Percentiles rank a stretch among this genome's conserved stretches.
phyloP scores from a whole-genome alignment of 1,140 invertebrate species.

The Papilio helenus region DNA sequence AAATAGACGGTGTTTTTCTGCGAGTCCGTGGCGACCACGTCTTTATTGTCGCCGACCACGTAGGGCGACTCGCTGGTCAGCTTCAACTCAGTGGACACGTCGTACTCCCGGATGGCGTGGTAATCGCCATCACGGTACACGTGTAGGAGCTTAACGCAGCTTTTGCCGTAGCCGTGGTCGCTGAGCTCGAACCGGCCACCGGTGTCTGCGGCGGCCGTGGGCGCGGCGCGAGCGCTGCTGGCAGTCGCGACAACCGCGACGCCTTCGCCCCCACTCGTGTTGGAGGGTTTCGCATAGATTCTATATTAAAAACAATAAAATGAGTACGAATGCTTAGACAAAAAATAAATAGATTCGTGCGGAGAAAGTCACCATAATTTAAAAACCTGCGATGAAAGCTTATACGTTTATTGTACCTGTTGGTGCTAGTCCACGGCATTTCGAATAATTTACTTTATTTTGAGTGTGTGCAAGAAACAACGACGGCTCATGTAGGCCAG shows the following conservation, averaged over 20 bases:
- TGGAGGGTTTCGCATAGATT: constrained; percentile 79
- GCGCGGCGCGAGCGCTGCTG: constrained; percentile 47
- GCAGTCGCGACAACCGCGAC: constrained; percentile 20
- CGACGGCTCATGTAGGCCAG: constrained; percentile 63
- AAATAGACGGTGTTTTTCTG: constrained; percentile 93
- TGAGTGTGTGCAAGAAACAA: constrained; percentile 73
- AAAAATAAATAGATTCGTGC: not conserved
- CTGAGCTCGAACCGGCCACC: constrained; percentile 84
- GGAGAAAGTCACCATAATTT: not conserved
- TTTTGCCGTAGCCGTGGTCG: constrained; percentile 89
- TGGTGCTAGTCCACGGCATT: constrained; percentile 79
- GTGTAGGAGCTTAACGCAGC: constrained; percentile 88
- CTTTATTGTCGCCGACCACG: constrained; percentile 86
- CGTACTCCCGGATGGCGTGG: constrained; percentile 88
- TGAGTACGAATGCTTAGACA: not conserved
- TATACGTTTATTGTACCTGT: constrained; percentile 61
- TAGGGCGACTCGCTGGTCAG: constrained; percentile 87
- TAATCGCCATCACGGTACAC: constrained; percentile 85
- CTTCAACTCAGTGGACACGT: constrained; percentile 88
- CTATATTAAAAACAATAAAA: constrained; percentile 45
- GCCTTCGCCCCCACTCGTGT: constrained; percentile 63
- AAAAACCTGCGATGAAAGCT: not conserved
- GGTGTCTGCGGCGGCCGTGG: constrained; percentile 68
- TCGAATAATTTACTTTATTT: constrained; percentile 70
- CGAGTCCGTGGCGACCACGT: constrained; percentile 91